phyloP scores from a whole-genome alignment of 2,113 vertebrate species.

The Malurus cyaneus region DNA sequence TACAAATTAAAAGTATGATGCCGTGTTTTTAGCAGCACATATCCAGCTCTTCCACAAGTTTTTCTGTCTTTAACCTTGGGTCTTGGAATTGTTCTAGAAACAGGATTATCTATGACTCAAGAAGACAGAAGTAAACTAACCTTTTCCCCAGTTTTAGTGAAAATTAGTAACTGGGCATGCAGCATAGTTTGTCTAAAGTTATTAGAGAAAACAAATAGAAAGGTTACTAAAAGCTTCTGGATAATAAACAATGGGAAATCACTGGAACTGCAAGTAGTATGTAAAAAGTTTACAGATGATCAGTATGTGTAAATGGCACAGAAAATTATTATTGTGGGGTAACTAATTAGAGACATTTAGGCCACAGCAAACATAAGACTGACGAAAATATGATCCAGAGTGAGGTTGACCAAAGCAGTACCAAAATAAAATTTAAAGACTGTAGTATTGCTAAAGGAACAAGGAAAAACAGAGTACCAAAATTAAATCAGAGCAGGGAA shows the following conservation, averaged over 20 bases:
- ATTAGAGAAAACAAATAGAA: neutral
- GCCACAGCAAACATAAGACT: neutral
- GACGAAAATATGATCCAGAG: neutral
- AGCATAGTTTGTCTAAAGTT: neutral
- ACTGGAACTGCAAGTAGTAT: neutral
- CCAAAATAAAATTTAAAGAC: conserved; percentile 5
- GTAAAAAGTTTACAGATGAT: neutral
- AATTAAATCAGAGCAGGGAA: conserved; percentile 8
- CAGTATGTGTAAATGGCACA: neutral
- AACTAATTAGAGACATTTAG: neutral
- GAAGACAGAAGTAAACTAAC: neutral
- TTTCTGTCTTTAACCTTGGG: neutral
- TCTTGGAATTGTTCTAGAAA: neutral
- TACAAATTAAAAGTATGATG: neutral
- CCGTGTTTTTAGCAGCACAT: neutral
- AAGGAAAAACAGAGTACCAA: neutral
- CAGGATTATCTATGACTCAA: neutral
- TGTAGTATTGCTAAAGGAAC: neutral
- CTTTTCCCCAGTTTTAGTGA: neutral
- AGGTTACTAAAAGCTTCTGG: neutral
- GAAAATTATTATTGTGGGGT: neutral
- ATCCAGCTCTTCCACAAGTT: neutral
- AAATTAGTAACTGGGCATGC: neutral
- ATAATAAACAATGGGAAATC: neutral
- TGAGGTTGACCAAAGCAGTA: conserved; percentile 16